phyloP scores from a whole-genome alignment of 2,113 vertebrate genomes.

The Lagopus muta region DNA sequence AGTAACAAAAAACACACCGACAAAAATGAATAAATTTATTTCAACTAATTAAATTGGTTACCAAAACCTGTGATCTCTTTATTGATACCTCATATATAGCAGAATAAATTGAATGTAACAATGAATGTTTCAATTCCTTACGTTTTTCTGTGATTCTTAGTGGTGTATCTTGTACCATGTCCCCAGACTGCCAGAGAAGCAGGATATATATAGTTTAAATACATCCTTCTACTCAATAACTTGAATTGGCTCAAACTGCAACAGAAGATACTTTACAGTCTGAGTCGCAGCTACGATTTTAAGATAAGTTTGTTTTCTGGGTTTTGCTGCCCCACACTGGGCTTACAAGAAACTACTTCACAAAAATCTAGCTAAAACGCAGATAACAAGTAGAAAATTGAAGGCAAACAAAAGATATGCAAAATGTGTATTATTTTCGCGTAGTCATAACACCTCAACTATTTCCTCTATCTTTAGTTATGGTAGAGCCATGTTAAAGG shows the following conservation, averaged over 20 bases:
- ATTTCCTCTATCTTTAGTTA: not conserved
- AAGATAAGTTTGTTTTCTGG: not conserved
- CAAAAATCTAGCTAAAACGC: not conserved
- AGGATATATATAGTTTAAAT: not conserved
- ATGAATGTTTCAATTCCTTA: not conserved
- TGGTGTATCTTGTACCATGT: not conserved
- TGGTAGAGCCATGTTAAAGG: not conserved
- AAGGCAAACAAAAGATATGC: not conserved
- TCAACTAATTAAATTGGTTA: not conserved
- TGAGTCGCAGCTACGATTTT: not conserved
- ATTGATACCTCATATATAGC: not conserved
- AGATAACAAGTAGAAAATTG: not conserved
- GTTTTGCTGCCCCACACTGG: slow-evolving; percentile 40
- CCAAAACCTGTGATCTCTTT: not conserved
- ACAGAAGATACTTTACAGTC: not conserved
- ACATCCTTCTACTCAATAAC: not conserved
- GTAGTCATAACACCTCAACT: not conserved
- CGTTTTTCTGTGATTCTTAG: not conserved
- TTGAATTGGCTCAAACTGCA: not conserved
- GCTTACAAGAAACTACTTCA: not conserved
- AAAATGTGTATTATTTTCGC: not conserved
- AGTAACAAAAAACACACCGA: not conserved
- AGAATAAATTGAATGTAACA: not conserved
- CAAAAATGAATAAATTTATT: not conserved
- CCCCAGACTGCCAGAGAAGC: not conserved